Percentiles rank a stretch among this genome's conserved stretches.
These are phyloP conservation scores for Mesorhabditis spiculigera DNA, from an alignment of 2,888 invertebrate species.

Conservation along the genomic window DNA sequence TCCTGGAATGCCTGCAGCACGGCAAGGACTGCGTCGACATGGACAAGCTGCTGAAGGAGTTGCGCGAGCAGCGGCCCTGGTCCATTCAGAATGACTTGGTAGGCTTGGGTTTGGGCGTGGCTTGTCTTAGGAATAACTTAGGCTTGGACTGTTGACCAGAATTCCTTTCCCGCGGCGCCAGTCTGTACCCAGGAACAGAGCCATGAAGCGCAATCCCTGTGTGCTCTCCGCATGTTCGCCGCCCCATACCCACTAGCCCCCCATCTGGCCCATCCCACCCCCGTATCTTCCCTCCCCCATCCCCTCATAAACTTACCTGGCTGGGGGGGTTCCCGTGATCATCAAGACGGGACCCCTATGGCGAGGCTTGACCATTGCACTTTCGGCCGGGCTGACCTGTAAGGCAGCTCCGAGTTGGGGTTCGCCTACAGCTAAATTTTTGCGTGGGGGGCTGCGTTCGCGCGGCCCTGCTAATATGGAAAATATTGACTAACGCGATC, in stretches of 20 bases:
- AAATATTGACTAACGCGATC: neutral
- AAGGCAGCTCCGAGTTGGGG: too few species aligned
- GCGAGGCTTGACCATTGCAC: too few species aligned
- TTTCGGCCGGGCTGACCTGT: too few species aligned
- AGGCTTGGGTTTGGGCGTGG: neutral
- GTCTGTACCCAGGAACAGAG: too few species aligned
- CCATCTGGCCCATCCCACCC: neutral
- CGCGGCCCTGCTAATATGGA: neutral
- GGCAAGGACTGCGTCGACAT: conserved; percentile 21
- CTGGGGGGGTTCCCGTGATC: too few species aligned
- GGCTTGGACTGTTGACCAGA: too few species aligned
- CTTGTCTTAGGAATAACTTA: neutral
- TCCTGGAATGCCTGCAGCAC: conserved; percentile 17
- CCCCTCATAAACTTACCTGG: conserved; percentile 15
- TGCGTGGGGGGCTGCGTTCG: too few species aligned
- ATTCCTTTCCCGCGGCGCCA: too few species aligned
- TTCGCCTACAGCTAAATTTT: too few species aligned
- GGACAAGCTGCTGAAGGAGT: conserved; percentile 16
- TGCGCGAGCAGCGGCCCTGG: conserved; percentile 27
- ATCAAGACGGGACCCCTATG: too few species aligned
- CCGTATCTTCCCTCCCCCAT: conserved; percentile 1
- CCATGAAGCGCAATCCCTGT: too few species aligned
- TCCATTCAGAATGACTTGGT: conserved; percentile 27
- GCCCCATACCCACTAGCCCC: neutral
- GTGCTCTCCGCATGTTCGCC: neutral